Evolutionary conservation across 2,113 vertebrate species (phyloP).

Genomic region (Piaya cayana): DNA sequence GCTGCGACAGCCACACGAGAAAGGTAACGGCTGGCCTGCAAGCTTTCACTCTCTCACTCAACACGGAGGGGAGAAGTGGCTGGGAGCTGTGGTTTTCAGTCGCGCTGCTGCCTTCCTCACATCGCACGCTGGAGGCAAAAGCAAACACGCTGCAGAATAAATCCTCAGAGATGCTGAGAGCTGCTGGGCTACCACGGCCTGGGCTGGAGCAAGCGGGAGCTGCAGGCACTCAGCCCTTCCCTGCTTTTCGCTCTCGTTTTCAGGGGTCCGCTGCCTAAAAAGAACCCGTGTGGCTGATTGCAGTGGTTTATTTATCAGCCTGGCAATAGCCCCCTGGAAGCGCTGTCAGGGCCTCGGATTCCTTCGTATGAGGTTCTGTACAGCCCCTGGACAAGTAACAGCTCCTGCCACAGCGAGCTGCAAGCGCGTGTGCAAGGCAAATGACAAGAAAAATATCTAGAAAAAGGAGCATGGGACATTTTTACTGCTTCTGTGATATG

Average conservation of each 20-base stretch:
- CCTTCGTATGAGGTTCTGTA: not conserved
- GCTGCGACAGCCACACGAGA: not conserved
- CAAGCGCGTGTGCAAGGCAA: not conserved
- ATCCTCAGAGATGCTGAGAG: conserved; percentile 33
- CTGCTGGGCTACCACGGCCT: not conserved
- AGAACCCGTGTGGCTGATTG: not conserved
- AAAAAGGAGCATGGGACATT: not conserved
- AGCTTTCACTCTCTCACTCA: conserved; percentile 40
- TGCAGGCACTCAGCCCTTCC: not conserved
- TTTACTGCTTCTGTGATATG: not conserved
- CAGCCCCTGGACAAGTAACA: not conserved
- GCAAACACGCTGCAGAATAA: conserved; percentile 3
- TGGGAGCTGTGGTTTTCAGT: conserved; percentile 39
- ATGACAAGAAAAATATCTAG: not conserved
- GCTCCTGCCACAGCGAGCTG: not conserved
- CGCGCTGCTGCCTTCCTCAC: conserved; percentile 16
- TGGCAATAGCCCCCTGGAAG: not conserved
- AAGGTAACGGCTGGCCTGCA: conserved; percentile 17
- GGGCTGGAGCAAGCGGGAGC: not conserved
- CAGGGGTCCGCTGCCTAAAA: not conserved
- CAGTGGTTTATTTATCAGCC: not conserved
- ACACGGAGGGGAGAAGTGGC: conserved; percentile 18
- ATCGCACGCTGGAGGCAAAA: not conserved
- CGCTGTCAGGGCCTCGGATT: not conserved
- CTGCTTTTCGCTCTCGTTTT: not conserved